A percentile compares a stretch with the other conserved stretches of the same genome.
These are phyloP conservation scores for Alcedo quadribrachys DNA, from an alignment of 2,797 vertebrate species.

Conservation along the genomic window DNA sequence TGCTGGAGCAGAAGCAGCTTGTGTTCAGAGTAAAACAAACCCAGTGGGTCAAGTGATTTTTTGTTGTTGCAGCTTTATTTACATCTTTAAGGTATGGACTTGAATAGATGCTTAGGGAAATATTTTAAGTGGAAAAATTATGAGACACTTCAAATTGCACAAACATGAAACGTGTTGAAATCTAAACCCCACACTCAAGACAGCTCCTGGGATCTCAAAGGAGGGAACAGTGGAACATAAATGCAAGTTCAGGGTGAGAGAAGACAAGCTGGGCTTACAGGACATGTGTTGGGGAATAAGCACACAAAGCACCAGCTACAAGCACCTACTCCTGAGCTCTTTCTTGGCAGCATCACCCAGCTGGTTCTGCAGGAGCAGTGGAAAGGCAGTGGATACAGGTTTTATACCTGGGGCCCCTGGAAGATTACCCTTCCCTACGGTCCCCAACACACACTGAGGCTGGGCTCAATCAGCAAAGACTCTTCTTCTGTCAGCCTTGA, in stretches of 20 bases:
- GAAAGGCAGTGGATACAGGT: background rate
- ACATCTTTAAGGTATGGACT: conserved; percentile 47
- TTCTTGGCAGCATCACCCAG: background rate
- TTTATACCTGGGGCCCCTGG: background rate
- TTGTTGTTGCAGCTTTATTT: conserved; percentile 71
- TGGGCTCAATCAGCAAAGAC: background rate
- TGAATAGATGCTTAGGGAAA: conserved; percentile 6
- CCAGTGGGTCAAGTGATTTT: conserved; percentile 47
- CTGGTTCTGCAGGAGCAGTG: background rate
- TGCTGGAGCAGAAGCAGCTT: conserved; percentile 11
- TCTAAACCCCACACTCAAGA: conserved; percentile 31
- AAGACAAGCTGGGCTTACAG: conserved; percentile 23
- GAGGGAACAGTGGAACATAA: conserved; percentile 28
- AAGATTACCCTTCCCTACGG: background rate
- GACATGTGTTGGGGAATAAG: background rate
- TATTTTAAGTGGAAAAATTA: conserved; percentile 31
- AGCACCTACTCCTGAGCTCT: background rate
- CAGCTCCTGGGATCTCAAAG: conserved; percentile 26
- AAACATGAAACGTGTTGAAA: conserved; percentile 35
- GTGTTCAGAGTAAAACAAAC: conserved; percentile 59
- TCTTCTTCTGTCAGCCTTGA: background rate
- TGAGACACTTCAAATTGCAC: conserved; percentile 57
- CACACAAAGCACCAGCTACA: conserved; percentile 12
- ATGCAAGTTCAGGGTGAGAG: conserved; percentile 15
- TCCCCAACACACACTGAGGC: background rate